phyloP scores from a whole-genome alignment of 1,140 invertebrate genomes.

The Drosophila erecta region DNA sequence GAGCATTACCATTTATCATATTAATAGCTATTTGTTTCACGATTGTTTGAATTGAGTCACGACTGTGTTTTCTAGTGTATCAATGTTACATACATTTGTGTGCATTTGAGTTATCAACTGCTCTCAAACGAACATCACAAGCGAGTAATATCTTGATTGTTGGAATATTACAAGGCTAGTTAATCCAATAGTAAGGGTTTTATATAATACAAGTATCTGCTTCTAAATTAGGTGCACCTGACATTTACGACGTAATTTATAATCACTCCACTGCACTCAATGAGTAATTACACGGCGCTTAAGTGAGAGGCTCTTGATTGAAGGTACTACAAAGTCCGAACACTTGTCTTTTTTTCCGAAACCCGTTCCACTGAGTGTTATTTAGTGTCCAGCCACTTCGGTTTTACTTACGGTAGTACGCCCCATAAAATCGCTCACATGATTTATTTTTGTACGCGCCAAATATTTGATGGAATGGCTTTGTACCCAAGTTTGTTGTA shows the following conservation, averaged over 20 bases:
- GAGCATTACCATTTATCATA: not conserved
- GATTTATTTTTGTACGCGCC: not conserved
- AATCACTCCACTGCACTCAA: slow-evolving; percentile 1
- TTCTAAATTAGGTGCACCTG: slow-evolving; percentile 11
- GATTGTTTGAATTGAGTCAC: slow-evolving; percentile 7
- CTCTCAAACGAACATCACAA: not conserved
- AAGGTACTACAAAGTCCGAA: slow-evolving; percentile 13
- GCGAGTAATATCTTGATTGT: not conserved
- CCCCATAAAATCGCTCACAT: not conserved
- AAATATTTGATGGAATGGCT: slow-evolving; percentile 20
- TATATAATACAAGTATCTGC: slow-evolving; percentile 3
- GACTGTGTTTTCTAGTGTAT: not conserved
- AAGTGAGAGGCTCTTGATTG: slow-evolving; percentile 4
- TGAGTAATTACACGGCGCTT: slow-evolving; percentile 22
- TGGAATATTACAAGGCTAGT: not conserved
- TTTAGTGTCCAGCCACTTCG: slow-evolving; percentile 22
- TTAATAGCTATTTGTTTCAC: not conserved
- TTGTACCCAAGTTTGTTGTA: not conserved
- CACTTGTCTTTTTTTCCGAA: slow-evolving; percentile 17
- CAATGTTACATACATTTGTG: slow-evolving; percentile 3
- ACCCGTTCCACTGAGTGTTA: slow-evolving; percentile 24
- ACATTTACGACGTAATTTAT: slow-evolving; percentile 34
- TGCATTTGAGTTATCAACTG: not conserved
- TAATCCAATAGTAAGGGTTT: slow-evolving; percentile 3
- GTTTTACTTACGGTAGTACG: slow-evolving; percentile 26